phyloP scores from a whole-genome alignment of 2,113 vertebrate genomes.

The Eleginops maclovinus region DNA sequence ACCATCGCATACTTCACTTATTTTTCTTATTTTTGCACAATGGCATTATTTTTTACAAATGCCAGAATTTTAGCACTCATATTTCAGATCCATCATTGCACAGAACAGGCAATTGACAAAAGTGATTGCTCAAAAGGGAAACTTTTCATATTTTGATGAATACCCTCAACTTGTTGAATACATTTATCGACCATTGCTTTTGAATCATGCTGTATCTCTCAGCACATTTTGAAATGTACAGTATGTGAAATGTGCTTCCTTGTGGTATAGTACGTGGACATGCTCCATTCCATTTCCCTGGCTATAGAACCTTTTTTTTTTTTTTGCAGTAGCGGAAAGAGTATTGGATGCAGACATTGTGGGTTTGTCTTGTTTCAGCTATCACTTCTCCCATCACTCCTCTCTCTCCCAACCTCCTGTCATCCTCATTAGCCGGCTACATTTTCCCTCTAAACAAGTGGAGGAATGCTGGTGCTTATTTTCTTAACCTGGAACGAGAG shows the following conservation, averaged over 20 bases:
- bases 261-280: slow-evolving; percentile 32
- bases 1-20: slow-evolving; percentile 52
- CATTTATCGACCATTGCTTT: slow-evolving; percentile 7
- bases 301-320: slow-evolving; percentile 16
- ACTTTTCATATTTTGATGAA: neutral
- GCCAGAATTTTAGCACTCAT: neutral
- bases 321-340: slow-evolving; percentile 34
- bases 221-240: slow-evolving; percentile 20
- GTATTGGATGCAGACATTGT: slow-evolving; percentile 33
- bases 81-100: neutral
- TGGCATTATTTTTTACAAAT: neutral
- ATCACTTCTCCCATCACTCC: slow-evolving; percentile 26
- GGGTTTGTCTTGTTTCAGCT: slow-evolving; percentile 40
- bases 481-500: slow-evolving; percentile 68
- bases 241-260: slow-evolving; percentile 42
- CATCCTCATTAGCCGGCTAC: slow-evolving; percentile 54
- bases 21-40: neutral
- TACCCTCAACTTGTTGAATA: neutral
- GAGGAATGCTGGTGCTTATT: slow-evolving; percentile 79
- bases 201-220: neutral
- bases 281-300: slow-evolving; percentile 9
- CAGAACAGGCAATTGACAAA: neutral
- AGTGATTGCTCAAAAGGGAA: neutral
- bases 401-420: slow-evolving; percentile 40
- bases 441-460: slow-evolving; percentile 49